Evolutionary conservation across 2,888 invertebrate genomes (phyloP).

Genomic region (Drosophila acutilabella): DNA sequence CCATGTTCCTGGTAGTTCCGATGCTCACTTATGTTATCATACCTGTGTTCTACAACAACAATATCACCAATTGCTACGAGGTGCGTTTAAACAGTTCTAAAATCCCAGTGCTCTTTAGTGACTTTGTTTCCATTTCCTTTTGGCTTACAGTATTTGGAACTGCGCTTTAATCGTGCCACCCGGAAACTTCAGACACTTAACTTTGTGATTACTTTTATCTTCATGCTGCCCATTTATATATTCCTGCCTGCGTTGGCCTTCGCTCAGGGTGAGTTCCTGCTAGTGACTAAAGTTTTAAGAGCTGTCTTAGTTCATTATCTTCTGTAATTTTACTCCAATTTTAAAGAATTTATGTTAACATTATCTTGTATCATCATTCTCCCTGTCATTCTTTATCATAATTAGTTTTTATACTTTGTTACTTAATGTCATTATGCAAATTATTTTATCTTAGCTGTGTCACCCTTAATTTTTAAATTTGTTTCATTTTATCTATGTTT

Average conservation of each 20-base stretch:
- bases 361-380: too few species aligned
- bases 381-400: too few species aligned
- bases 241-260: slow-evolving; percentile 83
- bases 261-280: slow-evolving; percentile 76
- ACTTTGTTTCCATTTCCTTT: neutral
- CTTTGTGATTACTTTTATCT: slow-evolving; percentile 73
- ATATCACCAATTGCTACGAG: slow-evolving; percentile 86
- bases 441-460: neutral
- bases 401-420: neutral
- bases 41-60: slow-evolving; percentile 86
- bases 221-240: slow-evolving; percentile 82
- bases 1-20: slow-evolving; percentile 83
- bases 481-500: neutral
- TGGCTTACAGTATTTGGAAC: slow-evolving; percentile 80
- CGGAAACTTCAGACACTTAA: slow-evolving; percentile 77
- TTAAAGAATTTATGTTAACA: too few species aligned
- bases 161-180: slow-evolving; percentile 79
- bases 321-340: too few species aligned
- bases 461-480: neutral
- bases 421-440: neutral
- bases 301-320: too few species aligned
- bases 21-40: slow-evolving; percentile 83
- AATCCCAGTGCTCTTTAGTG: neutral
- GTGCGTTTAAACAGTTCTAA: slow-evolving; percentile 66
- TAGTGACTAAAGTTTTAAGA: too few species aligned